Percentiles rank a stretch among this genome's conserved stretches.
phyloP scores from a whole-genome alignment of 2,113 vertebrate genomes.

The Saccopteryx bilineata region DNA sequence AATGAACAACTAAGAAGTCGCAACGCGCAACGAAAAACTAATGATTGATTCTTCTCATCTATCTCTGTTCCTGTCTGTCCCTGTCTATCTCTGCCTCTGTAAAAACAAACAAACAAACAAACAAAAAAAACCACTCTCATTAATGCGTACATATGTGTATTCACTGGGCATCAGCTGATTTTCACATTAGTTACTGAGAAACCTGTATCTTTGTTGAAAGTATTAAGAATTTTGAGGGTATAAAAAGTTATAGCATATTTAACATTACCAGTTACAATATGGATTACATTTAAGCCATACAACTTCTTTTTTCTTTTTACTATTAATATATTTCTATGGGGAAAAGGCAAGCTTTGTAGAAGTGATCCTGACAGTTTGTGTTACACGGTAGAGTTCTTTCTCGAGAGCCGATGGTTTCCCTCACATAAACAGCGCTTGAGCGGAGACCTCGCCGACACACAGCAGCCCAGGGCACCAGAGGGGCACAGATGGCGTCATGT shows the following conservation, averaged over 20 bases:
- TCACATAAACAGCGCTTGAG: neutral
- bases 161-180: neutral
- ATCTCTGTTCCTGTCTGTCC: no score
- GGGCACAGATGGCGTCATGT: no score
- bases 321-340: conserved; percentile 10
- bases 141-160: no score
- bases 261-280: neutral
- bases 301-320: neutral
- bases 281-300: neutral
- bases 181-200: conserved; percentile 2
- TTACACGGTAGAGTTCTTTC: neutral
- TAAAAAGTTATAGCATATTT: neutral
- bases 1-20: no score
- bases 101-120: no score
- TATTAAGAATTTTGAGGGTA: neutral
- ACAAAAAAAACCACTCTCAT: no score
- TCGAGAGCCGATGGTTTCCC: neutral
- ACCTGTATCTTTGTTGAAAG: neutral
- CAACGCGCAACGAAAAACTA: no score
- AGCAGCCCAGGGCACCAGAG: neutral
- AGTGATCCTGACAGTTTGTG: neutral
- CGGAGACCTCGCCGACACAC: neutral
- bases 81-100: no score
- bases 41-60: no score
- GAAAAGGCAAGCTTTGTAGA: neutral